Evolutionary conservation across 2,888 invertebrate genomes (phyloP), one percentile per base, ranked within the genome.

Genomic region (Plagiodera versicolora): DNA sequence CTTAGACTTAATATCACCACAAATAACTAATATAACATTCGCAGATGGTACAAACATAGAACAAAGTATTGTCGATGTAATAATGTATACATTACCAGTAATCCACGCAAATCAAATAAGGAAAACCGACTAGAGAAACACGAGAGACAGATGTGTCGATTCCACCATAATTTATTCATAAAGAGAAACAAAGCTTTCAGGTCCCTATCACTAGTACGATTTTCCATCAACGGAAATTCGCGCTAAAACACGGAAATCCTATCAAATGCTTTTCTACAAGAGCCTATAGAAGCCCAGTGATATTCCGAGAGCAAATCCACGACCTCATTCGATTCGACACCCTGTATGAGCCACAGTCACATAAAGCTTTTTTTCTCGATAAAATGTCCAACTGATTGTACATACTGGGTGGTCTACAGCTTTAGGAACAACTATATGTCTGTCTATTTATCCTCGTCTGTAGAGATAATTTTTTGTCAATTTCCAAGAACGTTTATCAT

Each of bases 161-260:
- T 75, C 72, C 74, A 71, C 69, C 70, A 72, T 75, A 66, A 73
- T 69, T 74, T 73, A 75, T 75, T 75, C 72, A 74, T 72, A 68
- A 65, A 66, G 65, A 64, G 67, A 70, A 68, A 72, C 67, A 67
- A 66, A 65, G 67, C 69, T 69, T 66, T 70, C 64, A 65, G 65
- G 68, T 2, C 14, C 14, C 14, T 14, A 39, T 39, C 2, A 14
- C 14, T 14, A 14, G 39, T 4, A 39, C 39, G 39, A 39, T 39
- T 39, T 39, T 39, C 39, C 39, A 39, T 14, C 14, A 6, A 39
- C 14, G 14, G 14, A 14, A 14, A 39, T 39, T 39, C 4, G 14
- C 39, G 39, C 14, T n/a, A 14, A 39, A 39, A 39, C 39, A 39
- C 39, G 39, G 14, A 39, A 39, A 39, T 39, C 39, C 39, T 39